Base-by-base conservation (phyloP, 2,797 vertebrate genomes). In the Danio kyathit region DNA sequence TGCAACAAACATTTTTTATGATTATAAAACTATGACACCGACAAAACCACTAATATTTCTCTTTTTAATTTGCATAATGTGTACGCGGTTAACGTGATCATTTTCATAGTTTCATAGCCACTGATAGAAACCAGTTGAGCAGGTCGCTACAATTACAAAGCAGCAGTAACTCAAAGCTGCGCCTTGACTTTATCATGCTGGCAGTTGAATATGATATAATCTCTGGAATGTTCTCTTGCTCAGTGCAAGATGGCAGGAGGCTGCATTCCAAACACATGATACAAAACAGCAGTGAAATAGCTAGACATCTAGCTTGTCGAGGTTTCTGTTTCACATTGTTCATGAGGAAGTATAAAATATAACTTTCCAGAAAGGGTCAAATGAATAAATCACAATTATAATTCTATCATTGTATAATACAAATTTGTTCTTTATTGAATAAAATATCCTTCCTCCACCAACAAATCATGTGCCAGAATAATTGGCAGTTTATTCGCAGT, bases 211-310 rank as follows among this genome's bases (percentile, higher is more conserved):
- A 40, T 57, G 57, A 72, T 63, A 67, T 19, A 43, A 70, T 65
- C 61, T 19, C n/a, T 65, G 74, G 81, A 79, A 86, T 61, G 49
- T 13, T 61, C 7, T 16, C 46, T 43, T 86, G 54, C 69, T 57
- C 67, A 52, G 52, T 12, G 38, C 21, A 64, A 56, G 14, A 49
- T 71, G 41, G 21, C 43, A 10, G 64, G 21, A 43, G 75, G 59
- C 48, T 69, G 60, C 76, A 86, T 88, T 86, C 83, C 67, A 80
- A 48, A 56, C 41, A 44, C 16, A 66, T 75, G 51, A 84, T 76
- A 74, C 7, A 0, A 29, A 63, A 17, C 12, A 7, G 56, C 12
- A 52, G 19, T 12, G 43, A 77, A 71, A 67, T 66, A 44, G 44
- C 43, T 14, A 56, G 74, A 83, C 44, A 86, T 78, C 48, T 52